Conservation (phyloP, 2,888 invertebrate species). For the Sipha maydis region DNA sequence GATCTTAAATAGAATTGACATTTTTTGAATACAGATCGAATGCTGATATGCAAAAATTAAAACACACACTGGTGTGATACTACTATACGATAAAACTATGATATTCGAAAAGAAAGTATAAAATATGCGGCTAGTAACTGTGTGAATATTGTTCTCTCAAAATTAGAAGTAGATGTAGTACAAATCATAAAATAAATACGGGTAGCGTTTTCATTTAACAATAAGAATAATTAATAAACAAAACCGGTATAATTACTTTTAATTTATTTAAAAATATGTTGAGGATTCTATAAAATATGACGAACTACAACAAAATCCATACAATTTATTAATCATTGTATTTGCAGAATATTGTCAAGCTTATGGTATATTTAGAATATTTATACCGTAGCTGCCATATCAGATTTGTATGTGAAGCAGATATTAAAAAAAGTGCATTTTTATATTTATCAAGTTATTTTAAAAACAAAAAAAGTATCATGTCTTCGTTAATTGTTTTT, state of each 20-base stretch:
- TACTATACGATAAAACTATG: no score
- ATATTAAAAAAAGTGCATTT: no score
- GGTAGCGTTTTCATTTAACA: not conserved
- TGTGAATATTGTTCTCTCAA: not conserved
- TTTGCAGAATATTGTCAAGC: not conserved
- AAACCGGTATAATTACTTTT: not conserved
- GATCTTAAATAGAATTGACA: no score
- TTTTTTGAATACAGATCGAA: no score
- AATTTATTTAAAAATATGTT: not conserved
- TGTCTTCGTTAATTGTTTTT: no score
- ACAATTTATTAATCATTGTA: not conserved
- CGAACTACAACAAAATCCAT: not conserved
- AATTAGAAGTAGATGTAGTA: no score
- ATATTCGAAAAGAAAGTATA: slow-evolving; percentile 5
- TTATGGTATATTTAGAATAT: not conserved
- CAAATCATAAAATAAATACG: not conserved
- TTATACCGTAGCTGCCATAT: no score
- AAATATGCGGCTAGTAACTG: not conserved
- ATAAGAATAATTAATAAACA: slow-evolving; percentile 4
- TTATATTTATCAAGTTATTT: no score
- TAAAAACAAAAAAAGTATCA: no score
- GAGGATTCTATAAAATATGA: not conserved
- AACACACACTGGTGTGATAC: not conserved
- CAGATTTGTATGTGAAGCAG: no score
- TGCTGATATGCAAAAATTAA: not conserved